Conservation (phyloP, 2,797 vertebrate species). For the Chaetodon trifasciatus region DNA sequence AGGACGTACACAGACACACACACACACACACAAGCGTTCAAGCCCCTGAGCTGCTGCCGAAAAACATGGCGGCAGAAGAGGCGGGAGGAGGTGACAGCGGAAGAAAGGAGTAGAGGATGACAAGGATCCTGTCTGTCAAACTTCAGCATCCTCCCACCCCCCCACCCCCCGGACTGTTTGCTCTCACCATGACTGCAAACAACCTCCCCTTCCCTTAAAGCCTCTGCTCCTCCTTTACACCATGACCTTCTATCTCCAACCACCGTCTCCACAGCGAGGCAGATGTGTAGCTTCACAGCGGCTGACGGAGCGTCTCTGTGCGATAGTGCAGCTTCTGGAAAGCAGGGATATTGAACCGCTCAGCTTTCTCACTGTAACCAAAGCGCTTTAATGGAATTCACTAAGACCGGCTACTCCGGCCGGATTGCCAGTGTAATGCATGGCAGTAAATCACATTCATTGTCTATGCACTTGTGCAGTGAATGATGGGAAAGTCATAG, state of each 20-base stretch:
- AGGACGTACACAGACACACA: slow-evolving; percentile 8
- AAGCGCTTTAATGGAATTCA: slow-evolving; percentile 63
- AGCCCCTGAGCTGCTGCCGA: slow-evolving; percentile 38
- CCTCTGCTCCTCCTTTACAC: slow-evolving; percentile 1
- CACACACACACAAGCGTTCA: slow-evolving; percentile 6
- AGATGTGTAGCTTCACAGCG: slow-evolving; percentile 30
- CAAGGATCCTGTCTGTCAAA: slow-evolving; percentile 14
- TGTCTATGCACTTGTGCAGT: slow-evolving; percentile 40
- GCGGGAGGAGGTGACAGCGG: slow-evolving; percentile 31
- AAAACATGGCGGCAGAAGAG: slow-evolving; percentile 14
- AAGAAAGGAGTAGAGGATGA: slow-evolving; percentile 17
- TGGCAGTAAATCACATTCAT: slow-evolving; percentile 59
- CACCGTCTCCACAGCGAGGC: slow-evolving; percentile 31
- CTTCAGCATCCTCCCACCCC: background rate
- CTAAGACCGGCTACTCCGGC: slow-evolving; percentile 40
- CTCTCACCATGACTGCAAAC: slow-evolving; percentile 10
- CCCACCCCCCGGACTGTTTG: background rate
- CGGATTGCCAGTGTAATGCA: slow-evolving; percentile 48
- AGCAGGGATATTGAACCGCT: slow-evolving; percentile 39
- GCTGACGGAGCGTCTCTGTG: slow-evolving; percentile 21
- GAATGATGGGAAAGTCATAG: slow-evolving; percentile 49
- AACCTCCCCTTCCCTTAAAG: background rate
- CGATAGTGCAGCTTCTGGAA: slow-evolving; percentile 30
- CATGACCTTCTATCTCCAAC: slow-evolving; percentile 36
- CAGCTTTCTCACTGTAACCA: slow-evolving; percentile 50